Percentiles rank a stretch among this genome's conserved stretches.
These are phyloP conservation scores for Lysiphlebus fabarum DNA, from an alignment of 1,140 invertebrate species.

Conservation along the genomic window DNA sequence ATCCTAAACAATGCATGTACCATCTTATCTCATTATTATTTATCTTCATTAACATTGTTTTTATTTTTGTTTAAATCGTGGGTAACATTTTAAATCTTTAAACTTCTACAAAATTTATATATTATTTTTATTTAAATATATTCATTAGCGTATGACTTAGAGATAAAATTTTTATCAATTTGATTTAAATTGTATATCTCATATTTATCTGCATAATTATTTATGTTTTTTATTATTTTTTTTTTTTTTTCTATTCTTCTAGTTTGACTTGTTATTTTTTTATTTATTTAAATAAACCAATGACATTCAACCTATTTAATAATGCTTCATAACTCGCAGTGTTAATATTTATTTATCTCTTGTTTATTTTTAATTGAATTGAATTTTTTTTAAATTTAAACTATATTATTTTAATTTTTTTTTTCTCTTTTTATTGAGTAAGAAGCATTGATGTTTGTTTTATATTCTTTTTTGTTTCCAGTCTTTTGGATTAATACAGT, in stretches of 20 bases:
- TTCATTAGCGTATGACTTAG: conserved; percentile 32
- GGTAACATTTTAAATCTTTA: conserved; percentile 35
- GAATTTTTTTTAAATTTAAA: background rate
- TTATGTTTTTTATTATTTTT: background rate
- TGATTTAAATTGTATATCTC: background rate
- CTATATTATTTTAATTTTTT: background rate
- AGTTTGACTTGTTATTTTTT: background rate
- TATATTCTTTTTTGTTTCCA: conserved; percentile 8
- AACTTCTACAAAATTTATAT: conserved; percentile 33
- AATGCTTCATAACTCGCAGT: too few relatives aligned
- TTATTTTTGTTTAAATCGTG: conserved; percentile 16
- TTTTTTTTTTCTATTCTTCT: background rate
- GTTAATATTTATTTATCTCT: too few relatives aligned
- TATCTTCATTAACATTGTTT: conserved; percentile 6
- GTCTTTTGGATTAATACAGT: conserved; percentile 24
- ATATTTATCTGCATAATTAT: conserved; percentile 4
- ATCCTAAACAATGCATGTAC: background rate
- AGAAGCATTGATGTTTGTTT: conserved; percentile 15
- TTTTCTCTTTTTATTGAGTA: background rate
- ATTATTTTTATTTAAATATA: conserved; percentile 28
- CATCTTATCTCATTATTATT: too few relatives aligned
- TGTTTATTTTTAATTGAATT: background rate
- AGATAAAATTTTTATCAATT: conserved; percentile 17
- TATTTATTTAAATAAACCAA: too few relatives aligned
- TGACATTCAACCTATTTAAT: too few relatives aligned